These are phyloP conservation scores for Chionis minor DNA, from an alignment of 2,113 vertebrate genomes.

Conservation along the genomic window DNA sequence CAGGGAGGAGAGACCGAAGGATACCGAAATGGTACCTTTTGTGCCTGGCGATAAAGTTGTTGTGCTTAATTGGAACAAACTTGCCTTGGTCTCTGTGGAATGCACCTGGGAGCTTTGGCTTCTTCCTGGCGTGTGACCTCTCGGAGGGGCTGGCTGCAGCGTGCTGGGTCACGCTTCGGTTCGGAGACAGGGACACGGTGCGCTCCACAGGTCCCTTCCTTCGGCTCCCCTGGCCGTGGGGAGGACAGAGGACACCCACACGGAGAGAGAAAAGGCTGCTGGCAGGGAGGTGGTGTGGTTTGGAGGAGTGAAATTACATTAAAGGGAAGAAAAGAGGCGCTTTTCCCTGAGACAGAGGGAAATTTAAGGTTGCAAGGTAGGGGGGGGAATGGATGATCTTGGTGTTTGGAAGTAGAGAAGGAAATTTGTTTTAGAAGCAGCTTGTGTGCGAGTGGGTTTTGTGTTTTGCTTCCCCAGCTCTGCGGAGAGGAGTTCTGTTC, in stretches of 20 bases:
- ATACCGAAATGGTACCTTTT: neutral
- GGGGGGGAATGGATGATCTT: neutral
- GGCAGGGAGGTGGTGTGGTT: neutral
- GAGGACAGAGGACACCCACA: neutral
- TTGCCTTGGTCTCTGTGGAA: neutral
- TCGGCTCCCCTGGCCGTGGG: neutral
- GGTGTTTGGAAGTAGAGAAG: neutral
- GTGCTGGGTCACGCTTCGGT: neutral
- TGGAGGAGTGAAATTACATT: neutral
- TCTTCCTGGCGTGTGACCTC: neutral
- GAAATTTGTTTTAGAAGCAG: neutral
- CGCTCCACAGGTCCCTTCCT: conserved; percentile 36
- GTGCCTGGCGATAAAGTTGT: conserved; percentile 14
- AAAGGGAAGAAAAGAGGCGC: neutral
- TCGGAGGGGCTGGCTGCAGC: neutral
- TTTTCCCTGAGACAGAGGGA: neutral
- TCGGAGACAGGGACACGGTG: neutral
- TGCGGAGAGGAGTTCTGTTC: neutral
- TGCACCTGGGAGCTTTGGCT: neutral
- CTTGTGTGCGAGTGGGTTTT: neutral
- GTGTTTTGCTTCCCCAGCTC: neutral
- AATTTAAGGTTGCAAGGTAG: neutral
- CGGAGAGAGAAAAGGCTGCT: neutral
- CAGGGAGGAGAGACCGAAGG: neutral
- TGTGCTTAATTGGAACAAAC: conserved; percentile 4